Evolutionary conservation across 2,888 invertebrate genomes (phyloP).

Genomic region (Sinotaia quadrata): DNA sequence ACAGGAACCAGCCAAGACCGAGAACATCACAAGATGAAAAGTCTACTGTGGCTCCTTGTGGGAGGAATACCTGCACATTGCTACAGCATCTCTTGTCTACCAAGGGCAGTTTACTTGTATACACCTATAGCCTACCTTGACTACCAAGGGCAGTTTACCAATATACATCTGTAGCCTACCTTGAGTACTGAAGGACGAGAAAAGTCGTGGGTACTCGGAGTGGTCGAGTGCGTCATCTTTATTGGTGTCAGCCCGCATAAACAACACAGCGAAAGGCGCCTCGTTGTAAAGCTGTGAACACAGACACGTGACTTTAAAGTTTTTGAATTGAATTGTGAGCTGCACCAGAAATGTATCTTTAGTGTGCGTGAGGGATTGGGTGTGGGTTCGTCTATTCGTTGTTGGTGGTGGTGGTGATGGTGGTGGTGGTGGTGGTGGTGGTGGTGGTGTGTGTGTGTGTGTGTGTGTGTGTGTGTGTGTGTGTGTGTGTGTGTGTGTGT

Average conservation of each 20-base stretch:
- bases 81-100: too few species aligned
- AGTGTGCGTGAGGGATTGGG: not conserved
- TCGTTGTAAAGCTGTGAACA: constrained; percentile 51
- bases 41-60: too few species aligned
- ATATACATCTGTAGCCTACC: constrained; percentile 37
- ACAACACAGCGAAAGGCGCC: constrained; percentile 55
- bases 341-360: not conserved
- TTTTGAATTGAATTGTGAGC: too few species aligned
- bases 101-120: too few species aligned
- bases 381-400: constrained; percentile 8
- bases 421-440: too few species aligned
- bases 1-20: too few species aligned
- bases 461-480: not conserved
- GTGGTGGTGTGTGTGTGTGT: too few species aligned
- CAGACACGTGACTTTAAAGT: too few species aligned
- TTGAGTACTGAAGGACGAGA: constrained; percentile 46
- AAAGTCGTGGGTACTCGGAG: constrained; percentile 47
- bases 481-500: not conserved
- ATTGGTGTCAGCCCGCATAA: constrained; percentile 47
- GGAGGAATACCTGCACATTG: too few species aligned
- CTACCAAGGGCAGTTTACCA: too few species aligned
- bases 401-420: constrained; percentile 1
- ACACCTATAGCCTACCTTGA: too few species aligned
- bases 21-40: too few species aligned
- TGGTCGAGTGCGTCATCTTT: constrained; percentile 44